Conservation (phyloP, 2,888 invertebrate genomes). For the Stegophylla sp. region DNA sequence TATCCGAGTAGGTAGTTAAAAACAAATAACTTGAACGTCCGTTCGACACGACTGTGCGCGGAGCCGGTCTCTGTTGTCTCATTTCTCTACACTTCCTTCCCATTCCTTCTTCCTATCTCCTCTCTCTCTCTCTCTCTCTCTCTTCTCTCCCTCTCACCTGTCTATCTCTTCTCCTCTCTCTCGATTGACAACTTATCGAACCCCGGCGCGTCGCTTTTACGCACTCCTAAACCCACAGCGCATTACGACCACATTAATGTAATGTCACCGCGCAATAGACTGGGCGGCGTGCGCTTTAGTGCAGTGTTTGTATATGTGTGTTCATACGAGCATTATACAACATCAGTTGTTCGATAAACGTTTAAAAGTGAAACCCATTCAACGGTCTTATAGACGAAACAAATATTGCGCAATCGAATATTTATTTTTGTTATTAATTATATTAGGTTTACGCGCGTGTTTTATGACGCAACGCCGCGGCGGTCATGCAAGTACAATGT, state of each 20-base stretch:
- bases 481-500: too few species aligned
- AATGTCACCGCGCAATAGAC: neutral
- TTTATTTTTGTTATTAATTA: slow-evolving; percentile 37
- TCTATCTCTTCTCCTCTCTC: too few species aligned
- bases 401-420: slow-evolving; percentile 36
- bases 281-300: neutral
- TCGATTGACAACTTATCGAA: neutral
- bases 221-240: neutral
- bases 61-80: too few species aligned
- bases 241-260: neutral
- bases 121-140: neutral
- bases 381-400: slow-evolving; percentile 28
- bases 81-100: too few species aligned
- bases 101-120: neutral
- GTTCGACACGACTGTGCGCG: neutral
- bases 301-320: neutral
- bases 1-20: neutral
- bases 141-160: neutral
- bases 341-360: neutral
- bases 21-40: neutral
- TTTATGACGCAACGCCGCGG: slow-evolving; percentile 20
- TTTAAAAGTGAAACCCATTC: slow-evolving; percentile 48
- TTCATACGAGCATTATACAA: slow-evolving; percentile 31
- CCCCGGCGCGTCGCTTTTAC: too few species aligned
- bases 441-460: neutral